Evolutionary conservation across 2,888 invertebrate species (phyloP), one percentile per base, ranked within the genome.

Genomic region (Boloria euphrosyne): DNA sequence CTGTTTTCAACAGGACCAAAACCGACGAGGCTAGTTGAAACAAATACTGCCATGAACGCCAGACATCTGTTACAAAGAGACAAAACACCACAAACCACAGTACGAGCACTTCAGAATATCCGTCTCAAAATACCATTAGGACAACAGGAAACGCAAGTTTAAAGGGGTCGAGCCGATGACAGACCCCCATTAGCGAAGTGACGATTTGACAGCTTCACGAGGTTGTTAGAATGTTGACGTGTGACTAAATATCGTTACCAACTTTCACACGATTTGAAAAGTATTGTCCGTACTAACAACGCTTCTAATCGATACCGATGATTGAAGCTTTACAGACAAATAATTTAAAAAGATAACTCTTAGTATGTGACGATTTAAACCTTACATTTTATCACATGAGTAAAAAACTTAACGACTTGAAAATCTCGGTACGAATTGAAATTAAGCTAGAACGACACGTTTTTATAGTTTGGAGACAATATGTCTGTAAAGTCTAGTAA

Each of bases 151-250:
- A 85, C 80, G 83, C 77, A 80, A 81, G 84, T 87, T 87, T 85
- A 85, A 87, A 86, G 85, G 86, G 86, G 84, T 86, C 84, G 83
- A 68, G 74, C 70, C 79, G 89, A 84, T 83, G 90, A 90, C 88
- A 86, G 84, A 86, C 80, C 79, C 84, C 87, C 85, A 91, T 91
- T 90, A 90, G 81, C 75, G 76, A 78, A 77, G 88, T 89, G 90
- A 87, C 83, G 87, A 89, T 82, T 81, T 83, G 88, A 89, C 85
- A 83, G 81, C 79, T 82, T 80, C 81, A 80, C 81, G 79, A 84
- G 78, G 78, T 75, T 77, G 81, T 82, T 75, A 78, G 77, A 74
- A 76, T 73, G 84, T 78, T 77, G 82, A 86, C 82, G 81, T 79
- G 79, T 70, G 78, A 81, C 74, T 74, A 78, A 74, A 77, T 78